phyloP scores from a whole-genome alignment of 2,113 vertebrate species.

The Peromyscus polionotus region DNA sequence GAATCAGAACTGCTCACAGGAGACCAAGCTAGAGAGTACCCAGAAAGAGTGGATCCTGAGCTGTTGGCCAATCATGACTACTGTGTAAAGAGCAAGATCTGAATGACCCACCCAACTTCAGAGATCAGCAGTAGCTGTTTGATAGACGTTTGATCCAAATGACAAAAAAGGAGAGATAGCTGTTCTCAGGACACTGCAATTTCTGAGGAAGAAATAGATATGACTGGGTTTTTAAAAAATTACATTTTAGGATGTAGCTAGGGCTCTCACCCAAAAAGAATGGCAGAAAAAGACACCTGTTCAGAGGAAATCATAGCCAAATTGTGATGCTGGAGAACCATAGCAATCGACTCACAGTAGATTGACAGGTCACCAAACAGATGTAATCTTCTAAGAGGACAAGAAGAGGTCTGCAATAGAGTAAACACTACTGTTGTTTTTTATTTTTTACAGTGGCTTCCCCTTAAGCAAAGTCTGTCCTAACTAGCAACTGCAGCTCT shows the following conservation, averaged over 20 bases:
- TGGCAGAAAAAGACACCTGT: too few species aligned
- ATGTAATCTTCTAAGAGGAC: neutral
- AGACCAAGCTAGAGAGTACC: neutral
- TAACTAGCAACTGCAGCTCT: too few species aligned
- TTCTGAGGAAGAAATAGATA: neutral
- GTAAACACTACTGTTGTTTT: neutral
- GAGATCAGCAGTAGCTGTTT: neutral
- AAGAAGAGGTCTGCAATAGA: neutral
- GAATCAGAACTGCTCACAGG: neutral
- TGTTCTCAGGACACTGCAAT: neutral
- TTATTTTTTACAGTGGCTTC: too few species aligned
- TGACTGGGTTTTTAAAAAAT: neutral
- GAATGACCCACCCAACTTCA: neutral
- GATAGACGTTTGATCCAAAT: neutral
- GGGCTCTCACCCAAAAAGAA: neutral
- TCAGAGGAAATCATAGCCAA: neutral
- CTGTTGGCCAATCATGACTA: neutral
- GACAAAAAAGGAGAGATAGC: conserved; percentile 41
- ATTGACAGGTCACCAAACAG: neutral
- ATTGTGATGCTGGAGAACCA: neutral
- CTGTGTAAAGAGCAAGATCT: neutral
- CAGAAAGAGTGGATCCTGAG: neutral
- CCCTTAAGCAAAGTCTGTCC: too few species aligned
- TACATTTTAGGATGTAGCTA: neutral
- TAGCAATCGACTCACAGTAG: neutral